These are phyloP conservation scores for Sebastes iracundus DNA, from an alignment of 2,797 vertebrate genomes.

Conservation along the genomic window DNA sequence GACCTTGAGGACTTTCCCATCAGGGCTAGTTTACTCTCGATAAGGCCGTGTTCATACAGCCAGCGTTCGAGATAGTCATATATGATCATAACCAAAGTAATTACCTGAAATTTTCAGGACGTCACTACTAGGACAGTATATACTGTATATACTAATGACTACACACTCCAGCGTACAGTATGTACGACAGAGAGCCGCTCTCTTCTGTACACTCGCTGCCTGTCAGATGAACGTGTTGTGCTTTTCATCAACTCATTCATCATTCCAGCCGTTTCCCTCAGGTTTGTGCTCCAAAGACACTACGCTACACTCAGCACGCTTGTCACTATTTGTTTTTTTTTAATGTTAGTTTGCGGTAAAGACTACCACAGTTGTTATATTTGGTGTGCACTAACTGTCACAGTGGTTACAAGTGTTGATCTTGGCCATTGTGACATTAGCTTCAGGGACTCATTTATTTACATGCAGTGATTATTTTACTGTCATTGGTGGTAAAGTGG, in stretches of 20 bases:
- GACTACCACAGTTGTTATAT: neutral
- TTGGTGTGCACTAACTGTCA: neutral
- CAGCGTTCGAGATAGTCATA: too few relatives aligned
- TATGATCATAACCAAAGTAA: neutral
- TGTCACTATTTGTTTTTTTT: neutral
- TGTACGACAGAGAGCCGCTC: neutral
- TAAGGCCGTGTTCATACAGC: neutral
- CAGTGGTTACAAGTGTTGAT: neutral
- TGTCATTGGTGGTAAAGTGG: neutral
- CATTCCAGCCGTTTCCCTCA: neutral
- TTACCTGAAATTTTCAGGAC: neutral
- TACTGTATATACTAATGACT: neutral
- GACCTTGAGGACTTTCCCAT: neutral
- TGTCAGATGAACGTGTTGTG: neutral
- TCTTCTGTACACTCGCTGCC: neutral
- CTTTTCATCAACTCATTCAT: neutral
- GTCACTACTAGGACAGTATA: neutral
- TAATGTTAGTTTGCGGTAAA: neutral
- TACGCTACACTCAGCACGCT: too few relatives aligned
- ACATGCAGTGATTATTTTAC: neutral
- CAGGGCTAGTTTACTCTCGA: constrained; percentile 2
- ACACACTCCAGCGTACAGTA: neutral
- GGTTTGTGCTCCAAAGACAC: too few relatives aligned
- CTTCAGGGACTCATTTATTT: neutral
- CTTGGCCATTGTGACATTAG: neutral